Base-by-base conservation (phyloP, 2,113 vertebrate species). In the Sylvia atricapilla region DNA sequence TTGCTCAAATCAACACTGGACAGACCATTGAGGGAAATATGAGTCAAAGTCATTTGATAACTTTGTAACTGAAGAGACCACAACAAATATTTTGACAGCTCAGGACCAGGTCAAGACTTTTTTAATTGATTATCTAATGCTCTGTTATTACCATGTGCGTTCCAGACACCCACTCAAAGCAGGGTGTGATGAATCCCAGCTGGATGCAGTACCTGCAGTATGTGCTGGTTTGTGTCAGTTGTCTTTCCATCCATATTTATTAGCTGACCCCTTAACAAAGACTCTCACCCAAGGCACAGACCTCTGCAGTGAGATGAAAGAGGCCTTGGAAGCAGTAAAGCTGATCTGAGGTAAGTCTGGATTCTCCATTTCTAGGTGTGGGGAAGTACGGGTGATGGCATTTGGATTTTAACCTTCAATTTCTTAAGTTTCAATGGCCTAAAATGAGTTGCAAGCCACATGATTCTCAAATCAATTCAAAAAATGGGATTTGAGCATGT, bases 381-480 rank as follows among this genome's bases (percentile, higher is more conserved):
- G 39, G 18, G 49, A 66, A 89, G 8, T 11, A 25, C 9, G 15
- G 37, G 16, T 44, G 22, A 58, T 64, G 31, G 64, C 11, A 35
- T 53, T 70, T 73, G 30, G 25, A 83, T 80, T 92, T 69, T 88
- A 21, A 9, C 49, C 12, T 62, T 79, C 41, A 27, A 4, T 79
- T 85, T 44, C 19, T 30, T 58, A 69, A 50, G n/a, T 87, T 76
- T 91, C 37, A 76, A 6, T 78, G 7, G 53, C 30, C 15, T 83
- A 79, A 63, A 93, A 80, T 22, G 31, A 88, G 37, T 74, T 83
- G 79, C 67, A 84, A 83, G 37, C 24, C 67, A 89, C 1, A 0
- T 80, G 72, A 92, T 79, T 88, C 60, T 86, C 76, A 86, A 63
- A 89, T 80, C 33, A 86, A 13, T 64, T 82, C 66, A 89, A 62